A percentile compares a stretch with the other conserved stretches of the same genome.
These are phyloP conservation scores for Tenebrio molitor DNA, from an alignment of 1,140 invertebrate species.

Conservation along the genomic window DNA sequence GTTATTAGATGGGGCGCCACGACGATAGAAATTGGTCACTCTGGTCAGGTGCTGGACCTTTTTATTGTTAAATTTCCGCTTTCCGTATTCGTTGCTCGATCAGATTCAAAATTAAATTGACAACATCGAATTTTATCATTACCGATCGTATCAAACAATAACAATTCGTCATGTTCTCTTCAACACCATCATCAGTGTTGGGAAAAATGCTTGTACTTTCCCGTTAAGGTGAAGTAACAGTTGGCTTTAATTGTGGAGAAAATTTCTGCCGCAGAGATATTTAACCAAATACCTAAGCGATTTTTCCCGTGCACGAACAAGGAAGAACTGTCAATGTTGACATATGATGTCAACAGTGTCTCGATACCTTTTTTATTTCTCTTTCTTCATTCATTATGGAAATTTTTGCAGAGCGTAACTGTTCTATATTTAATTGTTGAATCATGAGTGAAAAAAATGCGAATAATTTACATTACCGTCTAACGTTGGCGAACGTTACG, in stretches of 20 bases:
- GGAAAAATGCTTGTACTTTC: not conserved
- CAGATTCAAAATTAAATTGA: no score
- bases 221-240: not conserved
- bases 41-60: no score
- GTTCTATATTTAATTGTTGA: slow-evolving; percentile 34
- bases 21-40: no score
- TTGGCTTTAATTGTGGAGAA: not conserved
- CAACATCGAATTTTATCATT: no score
- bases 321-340: slow-evolving; percentile 16
- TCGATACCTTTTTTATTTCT: not conserved
- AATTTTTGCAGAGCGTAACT: slow-evolving; percentile 15
- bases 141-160: not conserved
- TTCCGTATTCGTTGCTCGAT: no score
- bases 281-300: not conserved
- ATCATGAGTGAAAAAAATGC: slow-evolving; percentile 3
- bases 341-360: slow-evolving; percentile 18
- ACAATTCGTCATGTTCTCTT: not conserved
- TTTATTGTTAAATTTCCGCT: no score
- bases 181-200: not conserved
- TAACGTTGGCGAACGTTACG: not conserved
- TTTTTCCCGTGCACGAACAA: not conserved
- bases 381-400: no score
- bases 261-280: not conserved
- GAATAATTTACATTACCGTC: not conserved
- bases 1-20: no score